Evolutionary conservation across 53 echinoderm and acorn worm genomes (phyloP).

Genomic region (Patiria pectinifera): DNA sequence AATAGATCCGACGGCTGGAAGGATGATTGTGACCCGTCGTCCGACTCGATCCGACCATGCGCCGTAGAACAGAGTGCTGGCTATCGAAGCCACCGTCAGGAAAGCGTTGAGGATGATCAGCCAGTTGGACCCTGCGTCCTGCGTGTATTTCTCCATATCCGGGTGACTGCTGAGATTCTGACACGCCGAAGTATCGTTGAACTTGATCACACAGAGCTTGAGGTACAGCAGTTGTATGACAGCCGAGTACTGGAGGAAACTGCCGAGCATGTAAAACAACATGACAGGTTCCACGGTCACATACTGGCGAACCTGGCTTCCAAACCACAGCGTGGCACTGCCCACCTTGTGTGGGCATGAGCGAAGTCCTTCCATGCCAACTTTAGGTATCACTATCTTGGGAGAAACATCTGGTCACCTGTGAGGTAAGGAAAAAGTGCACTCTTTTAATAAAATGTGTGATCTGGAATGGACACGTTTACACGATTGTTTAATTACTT

Average conservation of each 20-base stretch:
- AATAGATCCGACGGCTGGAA: slow-evolving; percentile 83
- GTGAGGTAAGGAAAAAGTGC: too few relatives aligned
- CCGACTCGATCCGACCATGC: slow-evolving; percentile 94
- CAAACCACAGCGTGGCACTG: neutral
- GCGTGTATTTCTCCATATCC: slow-evolving; percentile 79
- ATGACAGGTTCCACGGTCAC: slow-evolving; percentile 96
- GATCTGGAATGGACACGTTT: too few relatives aligned
- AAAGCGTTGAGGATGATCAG: slow-evolving; percentile 84
- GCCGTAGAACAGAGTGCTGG: slow-evolving; percentile 84
- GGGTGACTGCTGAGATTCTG: slow-evolving; percentile 66
- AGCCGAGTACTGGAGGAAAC: slow-evolving; percentile 84
- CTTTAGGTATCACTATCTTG: too few relatives aligned
- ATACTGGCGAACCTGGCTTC: slow-evolving; percentile 54
- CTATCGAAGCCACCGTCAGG: slow-evolving; percentile 74
- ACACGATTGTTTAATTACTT: too few relatives aligned
- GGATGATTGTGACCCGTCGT: slow-evolving; percentile 75
- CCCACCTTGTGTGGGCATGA: slow-evolving; percentile 42
- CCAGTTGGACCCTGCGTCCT: slow-evolving; percentile 82
- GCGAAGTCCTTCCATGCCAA: neutral
- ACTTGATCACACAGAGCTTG: slow-evolving; percentile 82
- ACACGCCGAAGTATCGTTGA: slow-evolving; percentile 85
- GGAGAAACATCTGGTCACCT: too few relatives aligned
- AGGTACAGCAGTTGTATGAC: slow-evolving; percentile 86
- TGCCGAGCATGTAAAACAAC: slow-evolving; percentile 88
- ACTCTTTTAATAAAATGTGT: too few relatives aligned